Percentiles rank a stretch among this genome's conserved stretches.
These are phyloP conservation scores for Chanos chanos DNA, from an alignment of 2,797 vertebrate genomes.

Conservation along the genomic window DNA sequence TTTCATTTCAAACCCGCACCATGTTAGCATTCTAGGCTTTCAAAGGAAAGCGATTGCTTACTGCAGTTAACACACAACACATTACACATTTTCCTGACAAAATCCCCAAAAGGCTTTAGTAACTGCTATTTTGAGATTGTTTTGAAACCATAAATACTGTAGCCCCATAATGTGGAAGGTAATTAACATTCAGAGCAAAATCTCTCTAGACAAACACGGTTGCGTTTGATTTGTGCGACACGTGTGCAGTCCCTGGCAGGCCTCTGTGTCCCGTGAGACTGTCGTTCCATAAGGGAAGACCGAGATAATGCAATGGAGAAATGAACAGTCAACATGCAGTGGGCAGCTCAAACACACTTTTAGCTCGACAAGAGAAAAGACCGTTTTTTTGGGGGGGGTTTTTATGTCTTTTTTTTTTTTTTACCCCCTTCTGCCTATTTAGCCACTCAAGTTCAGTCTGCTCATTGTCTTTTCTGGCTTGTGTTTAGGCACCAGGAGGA, in stretches of 20 bases:
- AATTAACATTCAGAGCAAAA: conserved; percentile 33
- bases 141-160: conserved; percentile 32
- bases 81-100: conserved; percentile 29
- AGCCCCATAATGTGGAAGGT: conserved; percentile 20
- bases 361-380: conserved; percentile 66
- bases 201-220: conserved; percentile 12
- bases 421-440: conserved; percentile 18
- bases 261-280: conserved; percentile 26
- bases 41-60: conserved; percentile 1
- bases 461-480: conserved; percentile 37
- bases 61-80: conserved; percentile 29
- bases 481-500: conserved; percentile 28
- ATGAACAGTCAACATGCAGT: conserved; percentile 66
- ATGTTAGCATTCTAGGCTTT: conserved; percentile 1
- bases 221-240: conserved; percentile 35
- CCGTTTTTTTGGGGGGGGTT: no score
- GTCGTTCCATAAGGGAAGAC: conserved; percentile 64
- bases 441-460: conserved; percentile 2
- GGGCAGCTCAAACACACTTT: conserved; percentile 64
- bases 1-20: conserved; percentile 43
- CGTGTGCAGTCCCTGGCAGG: conserved; percentile 16
- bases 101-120: conserved; percentile 19
- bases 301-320: conserved; percentile 65
- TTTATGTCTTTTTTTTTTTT: conserved; percentile 55
- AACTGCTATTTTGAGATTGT: conserved; percentile 24